Percentiles rank a stretch among this genome's conserved stretches.
Evolutionary conservation across 2,888 invertebrate genomes (phyloP).

Genomic region (Drosophila nigritarsus): DNA sequence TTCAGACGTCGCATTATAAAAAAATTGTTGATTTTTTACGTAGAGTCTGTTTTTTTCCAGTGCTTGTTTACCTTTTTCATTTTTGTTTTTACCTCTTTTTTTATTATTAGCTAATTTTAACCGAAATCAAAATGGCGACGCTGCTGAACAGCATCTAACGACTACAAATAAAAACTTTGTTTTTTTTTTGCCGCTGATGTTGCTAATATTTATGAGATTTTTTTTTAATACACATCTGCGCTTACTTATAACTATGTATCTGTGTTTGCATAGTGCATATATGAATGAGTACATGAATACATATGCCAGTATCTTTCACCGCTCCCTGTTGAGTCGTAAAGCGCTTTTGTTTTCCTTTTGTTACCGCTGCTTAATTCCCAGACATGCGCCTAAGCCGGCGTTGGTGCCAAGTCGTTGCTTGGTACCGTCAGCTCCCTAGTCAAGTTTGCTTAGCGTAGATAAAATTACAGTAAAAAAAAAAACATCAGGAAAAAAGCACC

Average conservation of each 20-base stretch:
- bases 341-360: slow-evolving; percentile 57
- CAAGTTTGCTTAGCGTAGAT: slow-evolving; percentile 9
- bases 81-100: slow-evolving; percentile 34
- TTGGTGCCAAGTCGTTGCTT: slow-evolving; percentile 71
- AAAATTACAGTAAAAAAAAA: slow-evolving; percentile 17
- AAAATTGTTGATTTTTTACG: slow-evolving; percentile 5
- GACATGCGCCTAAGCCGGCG: slow-evolving; percentile 51
- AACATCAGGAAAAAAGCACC: slow-evolving; percentile 15
- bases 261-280: slow-evolving; percentile 26
- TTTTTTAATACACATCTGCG: slow-evolving; percentile 24
- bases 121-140: slow-evolving; percentile 67
- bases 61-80: slow-evolving; percentile 51
- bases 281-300: slow-evolving; percentile 3
- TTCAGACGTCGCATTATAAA: slow-evolving; percentile 39
- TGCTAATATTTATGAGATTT: slow-evolving; percentile 61
- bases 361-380: slow-evolving; percentile 64
- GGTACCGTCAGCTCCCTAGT: slow-evolving; percentile 55
- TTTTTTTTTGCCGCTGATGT: slow-evolving; percentile 36
- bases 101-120: slow-evolving; percentile 76
- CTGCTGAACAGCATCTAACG: slow-evolving; percentile 50
- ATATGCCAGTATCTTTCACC: slow-evolving; percentile 38
- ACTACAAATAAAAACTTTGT: slow-evolving; percentile 30
- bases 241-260: slow-evolving; percentile 22
- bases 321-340: slow-evolving; percentile 32
- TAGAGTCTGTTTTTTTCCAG: slow-evolving; percentile 27